Percentiles rank a stretch among this genome's conserved stretches.
Evolutionary conservation across 1,140 invertebrate genomes (phyloP).

Genomic region (Cherax destructor): DNA sequence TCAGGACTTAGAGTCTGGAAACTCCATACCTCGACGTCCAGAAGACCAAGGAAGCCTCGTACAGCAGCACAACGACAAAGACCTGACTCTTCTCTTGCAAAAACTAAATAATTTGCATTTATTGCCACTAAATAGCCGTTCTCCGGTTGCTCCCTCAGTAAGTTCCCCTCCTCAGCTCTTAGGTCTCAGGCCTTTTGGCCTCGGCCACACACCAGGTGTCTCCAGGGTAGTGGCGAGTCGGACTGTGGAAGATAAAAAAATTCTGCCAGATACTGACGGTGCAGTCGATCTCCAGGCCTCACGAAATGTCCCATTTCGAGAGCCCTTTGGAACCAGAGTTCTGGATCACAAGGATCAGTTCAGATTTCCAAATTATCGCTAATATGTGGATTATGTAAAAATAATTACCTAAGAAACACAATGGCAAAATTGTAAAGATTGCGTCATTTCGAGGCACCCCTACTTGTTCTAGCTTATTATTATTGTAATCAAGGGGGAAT

Average conservation of each 20-base stretch:
- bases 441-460: too few relatives aligned
- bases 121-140: background rate
- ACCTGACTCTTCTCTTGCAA: background rate
- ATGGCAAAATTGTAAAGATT: too few relatives aligned
- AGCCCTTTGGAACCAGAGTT: background rate
- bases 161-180: too few relatives aligned
- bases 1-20: background rate
- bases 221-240: background rate
- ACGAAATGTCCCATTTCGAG: too few relatives aligned
- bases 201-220: background rate
- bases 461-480: too few relatives aligned
- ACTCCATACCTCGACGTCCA: background rate
- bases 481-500: too few relatives aligned
- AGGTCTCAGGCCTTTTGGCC: background rate
- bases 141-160: background rate
- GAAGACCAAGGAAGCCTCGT: background rate
- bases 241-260: background rate
- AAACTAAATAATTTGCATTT: background rate
- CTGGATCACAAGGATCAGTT: background rate
- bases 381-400: background rate
- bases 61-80: background rate
- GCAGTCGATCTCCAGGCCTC: background rate
- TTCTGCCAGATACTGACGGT: background rate
- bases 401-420: background rate
- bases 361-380: background rate